Conservation (phyloP, 2,888 invertebrate genomes). For the Pollenia amentaria region DNA sequence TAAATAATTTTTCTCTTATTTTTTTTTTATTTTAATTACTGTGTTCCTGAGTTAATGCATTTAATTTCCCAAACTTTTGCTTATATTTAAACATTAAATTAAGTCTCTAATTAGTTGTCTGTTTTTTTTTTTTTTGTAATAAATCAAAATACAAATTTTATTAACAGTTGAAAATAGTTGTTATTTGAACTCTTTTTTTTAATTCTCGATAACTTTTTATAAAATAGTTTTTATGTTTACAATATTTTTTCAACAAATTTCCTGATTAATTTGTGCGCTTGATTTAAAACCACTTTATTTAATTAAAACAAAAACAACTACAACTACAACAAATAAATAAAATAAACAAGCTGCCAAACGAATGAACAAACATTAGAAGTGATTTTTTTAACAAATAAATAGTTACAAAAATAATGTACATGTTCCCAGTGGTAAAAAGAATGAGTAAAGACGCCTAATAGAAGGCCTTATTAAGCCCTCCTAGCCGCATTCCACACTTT, state of each 20-base stretch:
- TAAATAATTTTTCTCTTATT: too few species aligned
- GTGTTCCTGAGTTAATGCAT: neutral
- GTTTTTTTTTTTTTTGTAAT: neutral
- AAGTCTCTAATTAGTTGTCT: constrained; percentile 47
- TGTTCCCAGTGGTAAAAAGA: too few species aligned
- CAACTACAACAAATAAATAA: constrained; percentile 35
- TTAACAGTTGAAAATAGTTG: constrained; percentile 38
- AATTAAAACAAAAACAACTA: constrained; percentile 69
- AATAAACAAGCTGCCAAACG: constrained; percentile 30
- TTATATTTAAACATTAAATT: constrained; percentile 44
- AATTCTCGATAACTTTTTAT: neutral
- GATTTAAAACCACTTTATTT: constrained; percentile 74
- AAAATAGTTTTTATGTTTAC: constrained; percentile 8
- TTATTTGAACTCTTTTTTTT: constrained; percentile 8
- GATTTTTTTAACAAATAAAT: constrained; percentile 24
- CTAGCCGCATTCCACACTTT: too few species aligned
- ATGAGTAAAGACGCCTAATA: too few species aligned
- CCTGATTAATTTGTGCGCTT: constrained; percentile 71
- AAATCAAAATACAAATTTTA: constrained; percentile 48
- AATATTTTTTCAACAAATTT: constrained; percentile 54
- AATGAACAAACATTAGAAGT: constrained; percentile 63
- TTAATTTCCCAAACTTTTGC: constrained; percentile 12
- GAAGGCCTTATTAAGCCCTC: too few species aligned
- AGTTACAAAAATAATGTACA: constrained; percentile 3
- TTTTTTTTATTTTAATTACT: too few species aligned